Base-by-base conservation (phyloP, 2,888 invertebrate species). In the Hyalella azteca region DNA sequence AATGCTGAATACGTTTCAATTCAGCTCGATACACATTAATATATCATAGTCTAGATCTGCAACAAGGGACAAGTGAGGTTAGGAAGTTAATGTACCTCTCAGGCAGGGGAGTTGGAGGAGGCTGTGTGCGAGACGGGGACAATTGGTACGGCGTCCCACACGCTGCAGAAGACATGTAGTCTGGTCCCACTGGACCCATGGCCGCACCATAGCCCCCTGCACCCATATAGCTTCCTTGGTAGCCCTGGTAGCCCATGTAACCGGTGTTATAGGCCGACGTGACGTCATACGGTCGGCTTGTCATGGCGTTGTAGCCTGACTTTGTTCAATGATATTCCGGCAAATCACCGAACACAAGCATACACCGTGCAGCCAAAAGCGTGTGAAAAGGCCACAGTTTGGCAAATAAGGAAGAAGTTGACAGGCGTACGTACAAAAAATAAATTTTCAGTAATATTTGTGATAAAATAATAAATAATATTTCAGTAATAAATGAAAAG, bases 191-290 rank as follows among this genome's bases (percentile, higher is more conserved):
- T 4, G 80, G 79, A 15, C 82, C 81, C 84, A 84, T 84, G 19
- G 84, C 75, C 9, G 81, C 75, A 4, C 84, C 84, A 59, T 84
- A 84, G 45, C 78, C 59, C 11, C 84, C 84, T 3, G 84, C 79
- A 3, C 81, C 81, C 84, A 84, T 84, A 75, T 84, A 84, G 26
- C 84, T 81, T 4, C 84, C 84, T 49, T 84, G 84, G 78, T 84
- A 84, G 41, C 84, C 81, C 76, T 84, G 84, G 78, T 84, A 84
- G 4, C 84, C 84, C 84, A 84, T 84, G 79, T 84, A 84, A 36
- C 84, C 82, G 7, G 82, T 29, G 81, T 84, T 84, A 79, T 84
- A 84, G 41, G 84, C 82, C n/a, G 75, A 78, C 48, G 82, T 79
- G n/a, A 84, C 84, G 59, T 84, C 84, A 45, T 84, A 84, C 22